Percentiles rank a stretch among this genome's conserved stretches.
Evolutionary conservation across 2,113 vertebrate genomes (phyloP).

Genomic region (Sitta europaea): DNA sequence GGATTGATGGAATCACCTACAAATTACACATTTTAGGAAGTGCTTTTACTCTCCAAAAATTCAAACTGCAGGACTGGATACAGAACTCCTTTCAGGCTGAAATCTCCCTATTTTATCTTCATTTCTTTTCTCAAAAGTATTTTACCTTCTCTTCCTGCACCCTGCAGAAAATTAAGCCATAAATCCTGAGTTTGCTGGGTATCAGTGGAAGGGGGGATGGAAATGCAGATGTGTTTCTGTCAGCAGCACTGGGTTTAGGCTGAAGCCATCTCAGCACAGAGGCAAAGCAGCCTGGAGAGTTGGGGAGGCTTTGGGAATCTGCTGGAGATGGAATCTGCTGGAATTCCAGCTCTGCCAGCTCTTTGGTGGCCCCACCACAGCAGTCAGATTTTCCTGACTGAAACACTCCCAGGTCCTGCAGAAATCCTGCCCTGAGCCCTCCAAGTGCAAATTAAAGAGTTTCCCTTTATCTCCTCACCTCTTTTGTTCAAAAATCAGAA

Average conservation of each 20-base stretch:
- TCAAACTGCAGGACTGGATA: not conserved
- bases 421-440: not conserved
- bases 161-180: conserved; percentile 9
- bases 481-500: not conserved
- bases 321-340: too few species aligned
- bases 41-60: not conserved
- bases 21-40: not conserved
- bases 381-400: not conserved
- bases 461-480: too few species aligned
- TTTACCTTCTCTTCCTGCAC: not conserved
- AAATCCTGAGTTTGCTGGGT: not conserved
- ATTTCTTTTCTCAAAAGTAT: not conserved
- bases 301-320: too few species aligned
- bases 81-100: not conserved
- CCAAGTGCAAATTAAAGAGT: not conserved
- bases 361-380: too few species aligned
- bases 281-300: not conserved
- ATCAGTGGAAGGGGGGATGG: not conserved
- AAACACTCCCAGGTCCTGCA: not conserved
- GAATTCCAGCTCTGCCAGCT: not conserved
- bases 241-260: not conserved
- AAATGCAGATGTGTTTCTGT: not conserved
- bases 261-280: not conserved
- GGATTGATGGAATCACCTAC: not conserved
- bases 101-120: not conserved